Evolutionary conservation across 2,888 invertebrate species (phyloP), one percentile per base, ranked within the genome.

Genomic region (Strigamia crassipes): DNA sequence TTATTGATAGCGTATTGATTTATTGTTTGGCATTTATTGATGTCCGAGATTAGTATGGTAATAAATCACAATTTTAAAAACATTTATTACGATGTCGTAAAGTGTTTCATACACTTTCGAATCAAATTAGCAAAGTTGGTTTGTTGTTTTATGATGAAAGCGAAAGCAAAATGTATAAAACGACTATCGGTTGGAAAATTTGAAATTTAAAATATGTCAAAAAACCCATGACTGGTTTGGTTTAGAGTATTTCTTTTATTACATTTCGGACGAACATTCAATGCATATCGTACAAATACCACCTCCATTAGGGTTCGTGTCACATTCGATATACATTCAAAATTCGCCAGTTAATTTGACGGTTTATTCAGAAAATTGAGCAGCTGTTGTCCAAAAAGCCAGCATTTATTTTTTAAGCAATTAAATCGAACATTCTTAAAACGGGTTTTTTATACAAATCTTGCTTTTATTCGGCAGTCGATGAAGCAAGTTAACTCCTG

Each of bases 1-100:
- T 56, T 56, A 56, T 56, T 56, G 56, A 56, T 56, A 56, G 56
- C 56, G n/a, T 56, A 56, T 56, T 56, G 56, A 56, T 56, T 56
- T 56, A 56, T 56, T 56, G 56, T 56, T 56, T 56, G 56, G 56
- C 56, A 56, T 56, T 56, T 56, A 56, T 56, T 56, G 56, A 56
- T 56, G 56, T 56, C 56, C 56, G 56, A 56, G 56, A 56, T 56
- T 56, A 56, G n/a, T 18, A 18, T 18, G 18, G 18, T 18, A 56
- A 56, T 56, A 56, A 56, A 56, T 56, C 56, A 56, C 18, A 56
- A 56, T 56, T 56, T 56, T 56, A 18, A 46, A 56, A 56, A 56
- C 56, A 21, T 56, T 56, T 56, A 56, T 56, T 56, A 56, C 56
- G 9, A 18, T 56, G 56, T 18, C n/a, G 4, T 56, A 56, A 56